phyloP scores from a whole-genome alignment of 2,113 vertebrate species.

The Oreochromis niloticus region DNA sequence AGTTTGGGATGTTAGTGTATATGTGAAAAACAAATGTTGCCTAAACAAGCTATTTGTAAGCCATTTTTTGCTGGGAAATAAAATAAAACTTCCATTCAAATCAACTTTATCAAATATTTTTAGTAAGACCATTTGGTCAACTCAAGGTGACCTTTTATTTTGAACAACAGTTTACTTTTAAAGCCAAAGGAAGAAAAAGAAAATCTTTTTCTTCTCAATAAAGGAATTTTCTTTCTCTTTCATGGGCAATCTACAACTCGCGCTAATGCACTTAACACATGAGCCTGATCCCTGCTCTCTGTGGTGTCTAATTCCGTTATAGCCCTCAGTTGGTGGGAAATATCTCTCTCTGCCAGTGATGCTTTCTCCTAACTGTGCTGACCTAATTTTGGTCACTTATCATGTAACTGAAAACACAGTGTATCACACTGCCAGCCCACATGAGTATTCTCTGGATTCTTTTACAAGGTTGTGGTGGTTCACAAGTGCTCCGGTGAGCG shows the following conservation, averaged over 20 bases:
- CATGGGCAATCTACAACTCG: slow-evolving; percentile 46
- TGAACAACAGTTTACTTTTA: not conserved
- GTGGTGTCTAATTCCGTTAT: slow-evolving; percentile 39
- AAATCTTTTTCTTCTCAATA: not conserved
- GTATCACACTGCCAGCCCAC: slow-evolving; percentile 14
- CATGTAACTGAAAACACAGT: slow-evolving; percentile 39
- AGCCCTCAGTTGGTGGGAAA: slow-evolving; percentile 45
- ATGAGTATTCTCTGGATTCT: not conserved
- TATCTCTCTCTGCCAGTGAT: slow-evolving; percentile 45
- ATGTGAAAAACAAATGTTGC: not conserved
- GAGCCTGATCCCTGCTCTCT: slow-evolving; percentile 48
- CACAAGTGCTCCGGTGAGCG: not conserved
- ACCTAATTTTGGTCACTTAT: slow-evolving; percentile 62
- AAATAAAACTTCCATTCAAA: not conserved
- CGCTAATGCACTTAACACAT: slow-evolving; percentile 42
- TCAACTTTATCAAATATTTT: not conserved
- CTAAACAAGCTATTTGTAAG: not conserved
- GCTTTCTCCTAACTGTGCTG: slow-evolving; percentile 44
- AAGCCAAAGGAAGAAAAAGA: not conserved
- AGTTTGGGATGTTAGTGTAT: not conserved
- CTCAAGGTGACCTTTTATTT: slow-evolving; percentile 4
- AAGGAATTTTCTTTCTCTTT: slow-evolving; percentile 8
- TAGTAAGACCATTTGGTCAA: not conserved
- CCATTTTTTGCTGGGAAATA: not conserved
- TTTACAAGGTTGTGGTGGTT: slow-evolving; percentile 25